phyloP scores from a whole-genome alignment of 2,113 vertebrate genomes.

The Cairina moschata region DNA sequence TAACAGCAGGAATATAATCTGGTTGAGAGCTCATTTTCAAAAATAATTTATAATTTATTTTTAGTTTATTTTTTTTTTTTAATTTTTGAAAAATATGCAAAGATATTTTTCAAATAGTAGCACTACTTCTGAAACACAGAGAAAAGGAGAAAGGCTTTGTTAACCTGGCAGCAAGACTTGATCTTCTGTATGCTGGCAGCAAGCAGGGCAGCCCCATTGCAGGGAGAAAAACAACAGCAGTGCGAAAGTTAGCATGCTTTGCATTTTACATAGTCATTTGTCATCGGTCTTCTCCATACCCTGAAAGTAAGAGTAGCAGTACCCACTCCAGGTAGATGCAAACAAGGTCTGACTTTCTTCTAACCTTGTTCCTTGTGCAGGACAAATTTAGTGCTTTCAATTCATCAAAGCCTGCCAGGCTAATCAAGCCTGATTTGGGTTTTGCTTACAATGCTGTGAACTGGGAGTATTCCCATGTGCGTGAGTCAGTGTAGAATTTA shows the following conservation, averaged over 20 bases:
- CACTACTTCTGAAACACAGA: background rate
- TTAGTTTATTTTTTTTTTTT: slow-evolving; percentile 11
- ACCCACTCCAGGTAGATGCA: background rate
- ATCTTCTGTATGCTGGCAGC: background rate
- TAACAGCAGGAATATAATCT: slow-evolving; percentile 15
- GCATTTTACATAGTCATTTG: background rate
- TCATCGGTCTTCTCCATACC: background rate
- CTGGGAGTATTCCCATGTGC: background rate
- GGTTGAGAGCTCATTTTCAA: slow-evolving; percentile 16
- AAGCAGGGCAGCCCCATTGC: background rate
- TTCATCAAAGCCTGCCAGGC: slow-evolving; percentile 60
- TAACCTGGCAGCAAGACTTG: background rate
- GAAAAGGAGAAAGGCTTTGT: background rate
- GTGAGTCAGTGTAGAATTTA: slow-evolving; percentile 39
- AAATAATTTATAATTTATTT: slow-evolving; percentile 35
- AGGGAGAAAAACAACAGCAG: background rate
- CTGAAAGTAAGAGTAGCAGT: background rate
- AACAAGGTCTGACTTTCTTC: slow-evolving; percentile 37
- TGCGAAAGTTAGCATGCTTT: background rate
- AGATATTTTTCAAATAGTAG: slow-evolving; percentile 6
- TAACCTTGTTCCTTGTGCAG: slow-evolving; percentile 37
- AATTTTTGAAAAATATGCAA: slow-evolving; percentile 36
- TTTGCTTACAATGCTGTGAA: slow-evolving; percentile 33
- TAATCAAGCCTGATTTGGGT: slow-evolving; percentile 58
- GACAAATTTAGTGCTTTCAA: slow-evolving; percentile 45